Percentiles rank a stretch among this genome's conserved stretches.
Evolutionary conservation across 2,888 invertebrate species (phyloP).

Genomic region (Plebejus melissa): DNA sequence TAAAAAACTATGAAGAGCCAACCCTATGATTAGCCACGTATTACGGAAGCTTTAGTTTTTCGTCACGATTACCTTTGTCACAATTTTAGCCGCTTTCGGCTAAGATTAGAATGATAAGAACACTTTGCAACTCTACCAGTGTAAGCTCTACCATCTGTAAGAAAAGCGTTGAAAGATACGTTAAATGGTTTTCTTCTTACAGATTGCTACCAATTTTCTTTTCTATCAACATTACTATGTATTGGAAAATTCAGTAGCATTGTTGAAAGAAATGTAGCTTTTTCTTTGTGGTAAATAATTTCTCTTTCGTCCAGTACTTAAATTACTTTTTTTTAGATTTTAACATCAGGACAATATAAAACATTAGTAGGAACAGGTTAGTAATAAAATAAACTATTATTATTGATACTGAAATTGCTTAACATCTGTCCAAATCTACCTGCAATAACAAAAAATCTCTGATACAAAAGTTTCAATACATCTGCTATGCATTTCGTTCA

Average conservation of each 20-base stretch:
- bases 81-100: background rate
- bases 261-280: too few relatives aligned
- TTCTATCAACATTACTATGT: too few relatives aligned
- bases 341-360: background rate
- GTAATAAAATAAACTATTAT: constrained; percentile 14
- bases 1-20: background rate
- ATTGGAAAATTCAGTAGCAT: too few relatives aligned
- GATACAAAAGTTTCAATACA: constrained; percentile 71
- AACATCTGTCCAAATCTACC: constrained; percentile 63
- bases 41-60: background rate
- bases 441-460: constrained; percentile 66
- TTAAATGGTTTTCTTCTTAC: background rate
- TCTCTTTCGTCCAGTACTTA: background rate
- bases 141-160: background rate
- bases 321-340: background rate
- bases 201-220: background rate
- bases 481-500: constrained; percentile 53
- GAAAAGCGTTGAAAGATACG: background rate
- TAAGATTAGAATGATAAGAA: background rate
- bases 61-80: background rate
- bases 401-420: constrained; percentile 18
- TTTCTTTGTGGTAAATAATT: too few relatives aligned
- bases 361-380: constrained; percentile 8
- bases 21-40: background rate
- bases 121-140: background rate